Evolutionary conservation across 1,140 invertebrate species (phyloP), one percentile per base, ranked within the genome.

Genomic region (Dendroctonus ponderosae): DNA sequence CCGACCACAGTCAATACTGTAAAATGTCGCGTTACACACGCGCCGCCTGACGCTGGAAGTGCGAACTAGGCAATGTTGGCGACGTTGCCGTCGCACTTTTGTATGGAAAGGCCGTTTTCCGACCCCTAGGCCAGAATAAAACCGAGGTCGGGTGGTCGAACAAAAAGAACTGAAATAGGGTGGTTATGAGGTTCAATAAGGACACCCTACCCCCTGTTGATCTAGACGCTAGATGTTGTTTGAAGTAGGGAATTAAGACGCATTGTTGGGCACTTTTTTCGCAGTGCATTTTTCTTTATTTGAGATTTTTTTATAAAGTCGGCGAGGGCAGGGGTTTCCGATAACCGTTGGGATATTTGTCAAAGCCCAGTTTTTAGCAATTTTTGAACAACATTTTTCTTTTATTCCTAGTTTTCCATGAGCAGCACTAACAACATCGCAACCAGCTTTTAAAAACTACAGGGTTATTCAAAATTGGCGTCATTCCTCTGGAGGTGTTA

Each of bases 1-100:
- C 82, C 81, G 81, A 78, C 67, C 72, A 67, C 81, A 84, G 82
- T 84, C 83, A 83, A 85, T 84, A 85, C 82, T 83, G 83, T 84
- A 85, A 84, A 82, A 83, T 84, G 77, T 77, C 76, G 77, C 76
- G 74, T 66, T 67, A 72, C 72, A 53, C 61, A 51, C 64, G 71
- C 77, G 71, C 69, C 66, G 57, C 48, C 77, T 76, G 46, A 50
- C 73, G 75, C 71, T 49, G 11, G 64, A 66, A 50, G 63, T 68
- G 59, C 41, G 57, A 72, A 74, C 63, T 65, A 65, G 39, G 43
- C 71, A 63, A 15, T 53, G 71, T 65, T 76, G 70, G 71, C 75
- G 70, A 73, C 70, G 26, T 70, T 46, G 50, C 60, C 48, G 15
- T 11, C 3, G 26, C 2, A 51, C 15, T 11, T 51, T 15, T 4